These are phyloP conservation scores for Monopterus albus DNA, from an alignment of 2,113 vertebrate species.

Conservation along the genomic window DNA sequence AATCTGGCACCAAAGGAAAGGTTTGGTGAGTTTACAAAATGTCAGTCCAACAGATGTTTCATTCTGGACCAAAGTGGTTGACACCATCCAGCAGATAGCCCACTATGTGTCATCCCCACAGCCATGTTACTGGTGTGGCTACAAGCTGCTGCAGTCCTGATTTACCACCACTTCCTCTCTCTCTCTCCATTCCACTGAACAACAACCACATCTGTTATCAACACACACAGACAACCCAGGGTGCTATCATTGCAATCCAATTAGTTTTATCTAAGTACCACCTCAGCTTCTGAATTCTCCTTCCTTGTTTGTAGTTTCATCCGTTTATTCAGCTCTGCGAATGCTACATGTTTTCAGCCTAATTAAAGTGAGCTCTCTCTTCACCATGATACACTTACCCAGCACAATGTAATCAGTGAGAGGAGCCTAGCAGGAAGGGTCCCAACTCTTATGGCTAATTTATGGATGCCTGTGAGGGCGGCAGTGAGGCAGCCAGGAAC, in stretches of 20 bases:
- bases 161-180: background rate
- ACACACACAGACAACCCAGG: constrained; percentile 13
- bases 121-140: too few relatives aligned
- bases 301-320: constrained; percentile 26
- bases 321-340: constrained; percentile 31
- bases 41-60: too few relatives aligned
- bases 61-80: background rate
- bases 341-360: constrained; percentile 59
- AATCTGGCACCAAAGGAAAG: too few relatives aligned
- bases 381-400: constrained; percentile 66
- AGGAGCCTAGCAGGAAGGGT: constrained; percentile 51
- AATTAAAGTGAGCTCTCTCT: constrained; percentile 75
- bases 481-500: background rate
- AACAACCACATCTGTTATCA: constrained; percentile 34
- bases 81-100: too few relatives aligned
- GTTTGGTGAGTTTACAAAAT: too few relatives aligned
- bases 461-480: constrained; percentile 51
- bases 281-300: constrained; percentile 18
- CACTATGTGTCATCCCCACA: too few relatives aligned
- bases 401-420: constrained; percentile 69
- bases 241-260: constrained; percentile 48
- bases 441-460: constrained; percentile 68
- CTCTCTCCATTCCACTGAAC: background rate
- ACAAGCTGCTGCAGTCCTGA: too few relatives aligned
- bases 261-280: constrained; percentile 57